Conservation (phyloP, 2,888 invertebrate species). For the Spilosoma lubricipeda region DNA sequence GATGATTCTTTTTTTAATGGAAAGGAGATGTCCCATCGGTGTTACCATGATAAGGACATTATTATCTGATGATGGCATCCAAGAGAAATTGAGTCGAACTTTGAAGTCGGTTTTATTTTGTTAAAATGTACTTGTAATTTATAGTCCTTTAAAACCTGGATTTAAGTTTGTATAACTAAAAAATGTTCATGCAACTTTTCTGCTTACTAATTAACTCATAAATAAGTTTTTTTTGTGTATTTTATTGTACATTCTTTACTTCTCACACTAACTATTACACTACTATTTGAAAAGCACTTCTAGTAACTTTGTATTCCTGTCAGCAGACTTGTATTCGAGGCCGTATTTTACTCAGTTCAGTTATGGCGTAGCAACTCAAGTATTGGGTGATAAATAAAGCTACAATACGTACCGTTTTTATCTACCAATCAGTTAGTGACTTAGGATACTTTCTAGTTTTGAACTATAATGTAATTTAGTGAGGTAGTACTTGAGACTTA, state of each 20-base stretch:
- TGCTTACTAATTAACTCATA: not conserved
- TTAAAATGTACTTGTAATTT: too few species aligned
- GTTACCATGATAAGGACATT: too few species aligned
- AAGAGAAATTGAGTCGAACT: too few species aligned
- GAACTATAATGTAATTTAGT: not conserved
- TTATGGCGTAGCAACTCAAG: conserved; percentile 72
- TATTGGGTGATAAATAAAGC: conserved; percentile 69
- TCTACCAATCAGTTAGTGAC: conserved; percentile 26
- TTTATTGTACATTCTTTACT: too few species aligned
- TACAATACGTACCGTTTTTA: conserved; percentile 40
- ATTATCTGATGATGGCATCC: too few species aligned
- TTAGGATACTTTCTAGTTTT: not conserved
- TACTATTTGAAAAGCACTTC: not conserved
- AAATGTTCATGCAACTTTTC: too few species aligned
- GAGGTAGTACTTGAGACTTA: not conserved
- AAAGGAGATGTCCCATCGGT: too few species aligned
- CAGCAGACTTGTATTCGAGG: conserved; percentile 49
- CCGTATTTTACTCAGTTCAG: conserved; percentile 67
- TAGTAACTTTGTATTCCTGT: conserved; percentile 24
- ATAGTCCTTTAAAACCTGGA: too few species aligned
- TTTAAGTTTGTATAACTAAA: too few species aligned
- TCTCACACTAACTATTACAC: too few species aligned
- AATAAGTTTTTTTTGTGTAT: not conserved
- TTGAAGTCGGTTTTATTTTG: too few species aligned
- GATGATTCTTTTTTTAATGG: too few species aligned